Base-by-base conservation (phyloP, 2,888 invertebrate species). In the Drosophila tanythrix region DNA sequence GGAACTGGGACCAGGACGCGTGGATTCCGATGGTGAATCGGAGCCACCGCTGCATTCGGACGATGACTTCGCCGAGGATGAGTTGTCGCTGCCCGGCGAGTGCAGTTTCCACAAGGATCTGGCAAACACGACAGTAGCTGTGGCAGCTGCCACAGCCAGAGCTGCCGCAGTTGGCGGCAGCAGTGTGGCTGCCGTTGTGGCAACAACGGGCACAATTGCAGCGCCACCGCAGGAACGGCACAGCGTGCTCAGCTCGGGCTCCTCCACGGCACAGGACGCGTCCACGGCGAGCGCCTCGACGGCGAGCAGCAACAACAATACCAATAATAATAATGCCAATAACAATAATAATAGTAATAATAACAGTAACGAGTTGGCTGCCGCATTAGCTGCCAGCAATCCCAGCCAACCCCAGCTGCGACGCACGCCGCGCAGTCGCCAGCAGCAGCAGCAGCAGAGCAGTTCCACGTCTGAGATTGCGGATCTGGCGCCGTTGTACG, bases 31-130 rank as follows among this genome's bases (percentile, higher is more conserved):
- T 89, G 95, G 94, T 61, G 95, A 95, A 82, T 94, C 94, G 69
- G 95, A 95, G 77, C 94, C 94, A 2, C 95, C 95, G 15, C 94
- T 95, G 43, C 95, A 95, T 90, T 97, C 96, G 90, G 97, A 97
- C 90, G 97, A 97, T 89, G 97, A 97, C 90, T 97, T 97, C 90
- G 97, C 97, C 57, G 97, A 97, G 93, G 97, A 97, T 91, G 97
- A 97, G 90, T 94, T 97, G 18, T 96, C 95, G 75, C 90, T 95
- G 79, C 94, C 94, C 1, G 95, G 94, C 64, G 94, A 93, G 60
- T 86, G 92, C 74, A 89, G 88, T 57, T 92, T 92, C 74, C 92
- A 92, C 72, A 93, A 93, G 83, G 81, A 91, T 21, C 43, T 43
- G 43, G 46, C 51, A 6, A 82, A 43, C 66, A 21, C 79, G 6